Base-by-base conservation (phyloP, 2,113 vertebrate genomes). In the Marmota monax region DNA sequence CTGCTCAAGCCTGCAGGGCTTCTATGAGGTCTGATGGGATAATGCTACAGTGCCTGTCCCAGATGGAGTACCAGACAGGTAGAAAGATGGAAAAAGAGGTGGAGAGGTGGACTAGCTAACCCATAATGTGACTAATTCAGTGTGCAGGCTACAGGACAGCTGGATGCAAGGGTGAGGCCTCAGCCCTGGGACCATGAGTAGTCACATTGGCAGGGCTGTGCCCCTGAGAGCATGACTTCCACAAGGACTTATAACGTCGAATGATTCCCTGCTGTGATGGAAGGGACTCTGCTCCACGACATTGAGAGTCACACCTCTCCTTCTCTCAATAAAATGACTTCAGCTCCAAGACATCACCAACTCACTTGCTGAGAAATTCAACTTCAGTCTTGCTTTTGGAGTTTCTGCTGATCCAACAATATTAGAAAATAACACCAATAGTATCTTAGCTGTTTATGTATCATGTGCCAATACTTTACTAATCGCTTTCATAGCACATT, bases 111-210 rank as follows among this genome's bases (percentile, higher is more conserved):
- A 37, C 10, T 6, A 0, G 34, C 78, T 56, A 4, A 45, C 53
- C 42, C 18, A 27, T 10, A 25, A 10, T 8, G 5, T 4, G 25
- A 10, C 58, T 20, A 14, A 70, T 17, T 63, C 27, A 4, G 58
- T 0, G 8, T 7, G 5, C 16, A 82, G 90, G 63, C 0, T 7
- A 76, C 45, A 45, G 74, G 73, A 37, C 7, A 11, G 13, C 58
- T 23, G 42, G 65, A 53, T 0, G 12, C 12, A n/a, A 10, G n/a
- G 22, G 65, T 18, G n/a, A 7, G 25, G 0, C 70, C n/a, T 58
- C 18, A 18, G 23, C 34, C 42, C 6, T 2, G 84, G 45, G 0
- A 0, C 11, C 17, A 0, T 4, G 5, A 4, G n/a, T 6, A 27
- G 48, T 9, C 17, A 74, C 20, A 1, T 1, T 8, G 16, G 48